Evolutionary conservation across 2,113 vertebrate genomes (phyloP), one percentile per base, ranked within the genome.

Genomic region (Speoplatyrhinus poulsoni): DNA sequence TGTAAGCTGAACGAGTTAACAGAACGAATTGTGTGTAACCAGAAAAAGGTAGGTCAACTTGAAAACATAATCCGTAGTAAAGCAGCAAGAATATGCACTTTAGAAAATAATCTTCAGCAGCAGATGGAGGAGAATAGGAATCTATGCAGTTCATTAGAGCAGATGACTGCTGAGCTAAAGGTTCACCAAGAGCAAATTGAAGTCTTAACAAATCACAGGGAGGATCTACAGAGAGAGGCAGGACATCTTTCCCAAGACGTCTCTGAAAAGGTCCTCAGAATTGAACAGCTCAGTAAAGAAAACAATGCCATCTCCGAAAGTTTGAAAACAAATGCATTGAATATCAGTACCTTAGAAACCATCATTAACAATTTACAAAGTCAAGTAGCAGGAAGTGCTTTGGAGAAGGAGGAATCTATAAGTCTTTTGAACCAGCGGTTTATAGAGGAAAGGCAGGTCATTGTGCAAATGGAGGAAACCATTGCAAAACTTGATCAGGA

Each of bases 361-460:
- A 83, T 91, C 0, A 60, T 95, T 33, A 54, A 83, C 68, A 94
- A 95, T 16, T 83, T 98, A 69, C 95, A 93, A 46, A 81, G 73
- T 62, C 93, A 93, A 65, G 91, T 98, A 67, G 90, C 92, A 80
- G 87, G 85, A 74, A 94, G 67, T 46, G 73, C 93, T 32, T 64
- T 83, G 1, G 95, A 95, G 67, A 97, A 96, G 82, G 95, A 97
- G 66, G 93, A 92, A 86, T 92, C 94, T 79, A 63, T 96, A 76
- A 88, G 89, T 67, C 81, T 90, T 58, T 83, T 96, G 58, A 93
- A 76, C 50, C 87, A 91, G 77, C 93, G 92, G 47, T 86, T 95
- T 58, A 65, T 89, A 49, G 91, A 95, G 50, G 92, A 93, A 78
- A 87, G 62, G 1, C 73, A 83, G 46, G 73, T 94, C 32, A 80